Base-by-base conservation (phyloP, 2,888 invertebrate genomes). In the Augiades crinisus region DNA sequence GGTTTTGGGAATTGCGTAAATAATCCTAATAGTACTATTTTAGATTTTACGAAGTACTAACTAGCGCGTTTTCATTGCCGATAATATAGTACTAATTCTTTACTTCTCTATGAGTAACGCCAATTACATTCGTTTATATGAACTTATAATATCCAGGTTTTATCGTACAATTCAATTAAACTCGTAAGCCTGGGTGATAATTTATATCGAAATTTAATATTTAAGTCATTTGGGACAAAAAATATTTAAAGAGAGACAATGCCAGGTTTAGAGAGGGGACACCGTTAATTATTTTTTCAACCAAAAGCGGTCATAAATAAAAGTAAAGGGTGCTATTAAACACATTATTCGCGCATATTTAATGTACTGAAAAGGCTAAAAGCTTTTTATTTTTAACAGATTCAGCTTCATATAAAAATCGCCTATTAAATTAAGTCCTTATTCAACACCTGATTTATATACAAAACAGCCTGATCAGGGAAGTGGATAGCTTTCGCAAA, bases 241-340 rank as follows among this genome's bases (percentile, higher is more conserved):
- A 73, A 72, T 73, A 75, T 71, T 71, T 70, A 74, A 70, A 64
- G 59, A 63, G 72, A 78, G 76, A 84, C 85, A 84, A 85, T 81
- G 68, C 75, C 68, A 68, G 70, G 73, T 71, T 76, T 69, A 66
- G 70, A 67, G 57, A 72, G 70, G 72, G 86, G 76, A 73, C 73
- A 78, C 67, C 79, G 78, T 85, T 83, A 81, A 81, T 86, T 81
- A 76, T 83, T 83, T 85, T 86, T 83, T 78, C 68, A 71, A 80
- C 72, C 70, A 71, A 69, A 67, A 72, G 60, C 70, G 77, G 75
- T 75, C 81, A 70, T 88, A 86, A 87, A 87, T 87, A 84, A 82
- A 78, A 72, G 80, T 85, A 81, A 87, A 85, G 82, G 87, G 86
- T 82, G 84, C 85, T 82, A 86, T 88, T 87, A 88, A 87, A 84